Conservation (phyloP, 1,140 invertebrate species). For the Rhopalosiphum padi region DNA sequence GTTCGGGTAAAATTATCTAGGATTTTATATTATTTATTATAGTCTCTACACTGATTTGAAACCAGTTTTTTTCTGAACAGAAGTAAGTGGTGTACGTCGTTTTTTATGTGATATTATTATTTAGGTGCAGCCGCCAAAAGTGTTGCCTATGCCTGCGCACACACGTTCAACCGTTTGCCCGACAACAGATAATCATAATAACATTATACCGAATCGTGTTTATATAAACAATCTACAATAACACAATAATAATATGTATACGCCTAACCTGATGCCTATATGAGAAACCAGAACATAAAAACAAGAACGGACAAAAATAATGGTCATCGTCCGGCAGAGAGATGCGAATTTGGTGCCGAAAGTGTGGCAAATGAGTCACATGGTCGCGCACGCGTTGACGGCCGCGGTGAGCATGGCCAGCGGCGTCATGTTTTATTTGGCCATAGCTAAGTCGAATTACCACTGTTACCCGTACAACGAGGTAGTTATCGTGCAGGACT, state of each 20-base stretch:
- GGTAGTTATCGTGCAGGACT: neutral
- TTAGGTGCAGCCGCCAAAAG: neutral
- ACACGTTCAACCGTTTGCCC: neutral
- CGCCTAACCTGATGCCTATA: neutral
- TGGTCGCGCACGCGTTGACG: neutral
- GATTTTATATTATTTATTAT: neutral
- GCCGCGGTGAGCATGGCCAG: neutral
- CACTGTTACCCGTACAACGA: constrained; percentile 15
- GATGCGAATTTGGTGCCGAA: neutral
- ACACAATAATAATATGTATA: neutral
- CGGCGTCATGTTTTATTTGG: neutral
- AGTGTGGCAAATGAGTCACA: neutral
- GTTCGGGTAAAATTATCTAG: neutral
- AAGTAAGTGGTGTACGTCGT: neutral
- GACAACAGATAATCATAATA: neutral
- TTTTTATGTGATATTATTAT: neutral
- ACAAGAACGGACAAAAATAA: neutral
- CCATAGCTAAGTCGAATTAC: neutral
- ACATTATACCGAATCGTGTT: neutral
- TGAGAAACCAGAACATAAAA: neutral
- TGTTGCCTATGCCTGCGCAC: neutral
- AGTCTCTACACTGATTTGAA: neutral
- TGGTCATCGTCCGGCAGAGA: neutral
- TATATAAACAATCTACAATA: neutral
- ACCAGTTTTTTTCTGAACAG: neutral